Base-by-base conservation (phyloP, 2,888 invertebrate genomes). In the Acrocyrtus sp. region DNA sequence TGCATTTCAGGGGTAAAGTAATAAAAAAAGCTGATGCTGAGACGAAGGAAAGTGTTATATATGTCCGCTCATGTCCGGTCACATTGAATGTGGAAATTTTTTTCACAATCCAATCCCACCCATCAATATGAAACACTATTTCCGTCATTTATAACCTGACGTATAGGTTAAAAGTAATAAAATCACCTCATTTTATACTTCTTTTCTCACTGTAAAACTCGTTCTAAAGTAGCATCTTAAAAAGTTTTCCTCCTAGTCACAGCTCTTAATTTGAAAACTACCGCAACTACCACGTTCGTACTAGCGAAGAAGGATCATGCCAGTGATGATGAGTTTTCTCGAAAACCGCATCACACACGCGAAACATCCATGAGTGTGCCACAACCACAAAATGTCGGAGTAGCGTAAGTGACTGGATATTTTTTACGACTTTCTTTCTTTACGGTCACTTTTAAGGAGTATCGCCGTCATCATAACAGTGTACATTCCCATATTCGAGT, bases 201-300 rank as follows among this genome's bases (percentile, higher is more conserved):
- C 50, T 70, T 57, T n/a, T 34, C 17, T 12, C 27, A 27, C 27
- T 43, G 19, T 45, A 50, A 67, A 50, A 62, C 24, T 34, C 34
- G 5, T 34, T 34, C 34, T 34, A 45, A 57, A 6, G n/a, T n/a
- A n/a, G n/a, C n/a, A n/a, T n/a, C n/a, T n/a, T n/a, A 27, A 27
- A 26, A 26, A 53, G 12, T 26, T 53, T 48, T 53, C 17, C 39
- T 62, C 57, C 54, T 57, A 63, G 48, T 51, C 57, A 63, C 10
- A 17, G 63, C 45, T 70, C 63, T 63, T 70, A 70, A 70, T 70
- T 70, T 70, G 62, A 61, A 54, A 69, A 69, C 54, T 62, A n/a
- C 39, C 19, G 12, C 34, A 34, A 34, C 34, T 34, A 34, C 5
- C 12, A 34, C 34, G 12, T 34, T 8, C 34, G 5, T 34, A 8